Evolutionary conservation across 1,140 invertebrate species (phyloP).

Genomic region (Ips nitidus): DNA sequence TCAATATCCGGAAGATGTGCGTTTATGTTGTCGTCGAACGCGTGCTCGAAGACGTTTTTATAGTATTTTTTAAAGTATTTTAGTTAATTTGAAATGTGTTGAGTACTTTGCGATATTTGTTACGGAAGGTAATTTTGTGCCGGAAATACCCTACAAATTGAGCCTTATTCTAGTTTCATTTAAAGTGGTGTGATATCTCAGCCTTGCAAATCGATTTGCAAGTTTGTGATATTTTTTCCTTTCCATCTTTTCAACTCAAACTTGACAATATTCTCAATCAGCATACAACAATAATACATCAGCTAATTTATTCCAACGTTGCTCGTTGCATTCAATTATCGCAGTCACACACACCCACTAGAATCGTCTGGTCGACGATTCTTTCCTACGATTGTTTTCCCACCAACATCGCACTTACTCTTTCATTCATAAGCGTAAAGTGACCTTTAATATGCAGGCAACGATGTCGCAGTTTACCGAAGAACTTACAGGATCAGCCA

Average conservation of each 20-base stretch:
- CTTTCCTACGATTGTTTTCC: conserved; percentile 25
- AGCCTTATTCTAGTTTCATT: too few relatives aligned
- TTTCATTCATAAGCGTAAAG: conserved; percentile 2
- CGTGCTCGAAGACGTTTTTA: conserved; percentile 4
- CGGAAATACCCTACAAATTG: too few relatives aligned
- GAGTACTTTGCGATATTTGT: too few relatives aligned
- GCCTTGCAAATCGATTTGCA: too few relatives aligned
- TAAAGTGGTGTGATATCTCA: too few relatives aligned
- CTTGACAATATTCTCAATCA: too few relatives aligned
- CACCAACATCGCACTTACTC: neutral
- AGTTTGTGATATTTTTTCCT: too few relatives aligned
- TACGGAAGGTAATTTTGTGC: too few relatives aligned
- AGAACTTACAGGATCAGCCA: conserved; percentile 7
- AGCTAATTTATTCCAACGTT: neutral
- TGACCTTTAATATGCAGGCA: neutral
- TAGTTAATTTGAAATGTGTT: too few relatives aligned
- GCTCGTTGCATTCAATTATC: neutral
- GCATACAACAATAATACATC: neutral
- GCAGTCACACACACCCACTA: conserved; percentile 9
- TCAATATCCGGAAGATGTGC: conserved; percentile 20
- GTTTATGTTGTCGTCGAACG: neutral
- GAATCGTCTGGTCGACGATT: conserved; percentile 10
- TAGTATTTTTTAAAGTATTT: neutral
- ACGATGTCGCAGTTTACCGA: conserved; percentile 1
- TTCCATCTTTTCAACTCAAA: too few relatives aligned